Evolutionary conservation across 2,888 invertebrate genomes (phyloP), one percentile per base, ranked within the genome.

Genomic region (Sicus ferrugineus): DNA sequence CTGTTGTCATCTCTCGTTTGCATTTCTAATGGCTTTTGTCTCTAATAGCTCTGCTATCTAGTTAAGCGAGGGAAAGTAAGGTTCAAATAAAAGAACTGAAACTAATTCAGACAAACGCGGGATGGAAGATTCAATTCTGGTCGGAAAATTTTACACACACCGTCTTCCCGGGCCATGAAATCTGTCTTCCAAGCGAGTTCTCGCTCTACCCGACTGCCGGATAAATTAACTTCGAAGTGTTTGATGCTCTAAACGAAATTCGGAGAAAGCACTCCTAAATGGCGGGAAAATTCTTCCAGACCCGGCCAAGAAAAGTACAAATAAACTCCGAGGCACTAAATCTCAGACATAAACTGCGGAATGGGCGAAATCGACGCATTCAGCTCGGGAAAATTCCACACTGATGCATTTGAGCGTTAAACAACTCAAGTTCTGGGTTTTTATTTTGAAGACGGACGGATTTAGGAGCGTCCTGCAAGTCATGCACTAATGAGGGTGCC

Each of bases 161-260:
- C n/a, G n/a, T n/a, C n/a, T n/a, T n/a, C n/a, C n/a, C n/a, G n/a
- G n/a, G n/a, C n/a, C n/a, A n/a, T n/a, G n/a, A n/a, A n/a, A n/a
- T n/a, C n/a, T n/a, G n/a, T n/a, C n/a, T n/a, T n/a, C n/a, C n/a
- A n/a, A n/a, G n/a, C 42, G 42, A 34, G 21, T 52, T 52, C 50
- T n/a, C n/a, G 23, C 1, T 1, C n/a, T 52, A 19, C 7, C 23
- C 50, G 50, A 28, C 9, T 54, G 54, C 54, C 28, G 54, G 26
- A 54, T 54, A 54, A 54, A 26, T 54, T 54, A 54, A 16, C 16
- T 54, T 54, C 26, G 54, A 54, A 54, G 54, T 54, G 28, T 54
- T 54, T 54, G 28, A 54, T 23, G 54, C 26, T 26, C 0, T 23
- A 54, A 28, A 23, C 23, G 23, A 28, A 54, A 28, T 5, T 54